phyloP scores from a whole-genome alignment of 2,113 vertebrate genomes.

The Mystacornis crossleyi region DNA sequence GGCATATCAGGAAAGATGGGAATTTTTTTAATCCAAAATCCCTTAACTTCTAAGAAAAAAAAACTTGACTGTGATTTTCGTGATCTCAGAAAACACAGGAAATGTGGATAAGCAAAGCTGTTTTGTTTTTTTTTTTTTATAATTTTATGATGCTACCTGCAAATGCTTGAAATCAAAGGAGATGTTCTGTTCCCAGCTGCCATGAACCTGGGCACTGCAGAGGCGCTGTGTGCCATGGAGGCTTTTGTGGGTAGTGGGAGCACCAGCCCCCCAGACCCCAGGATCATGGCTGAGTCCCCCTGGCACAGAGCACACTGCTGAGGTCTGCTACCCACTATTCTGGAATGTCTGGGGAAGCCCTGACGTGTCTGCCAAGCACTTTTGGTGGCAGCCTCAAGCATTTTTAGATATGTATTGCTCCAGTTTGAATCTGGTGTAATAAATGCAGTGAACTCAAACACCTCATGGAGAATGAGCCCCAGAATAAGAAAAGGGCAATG shows the following conservation, averaged over 20 bases:
- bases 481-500: not conserved
- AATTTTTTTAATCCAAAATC: not conserved
- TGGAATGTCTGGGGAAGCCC: not conserved
- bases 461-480: fast-evolving
- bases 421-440: not conserved
- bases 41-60: not conserved
- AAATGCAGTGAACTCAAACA: not conserved
- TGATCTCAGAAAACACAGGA: not conserved
- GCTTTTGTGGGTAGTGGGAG: not conserved
- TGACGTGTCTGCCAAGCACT: fast-evolving
- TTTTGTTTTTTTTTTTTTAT: fast-evolving
- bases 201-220: fast-evolving
- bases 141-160: not conserved
- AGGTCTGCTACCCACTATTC: not conserved
- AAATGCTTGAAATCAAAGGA: not conserved
- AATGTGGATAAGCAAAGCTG: not conserved
- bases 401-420: not conserved
- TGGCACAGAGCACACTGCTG: not conserved
- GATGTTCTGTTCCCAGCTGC: not conserved
- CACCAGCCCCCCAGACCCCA: not conserved
- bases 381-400: not conserved
- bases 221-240: fast-evolving
- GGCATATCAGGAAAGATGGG: not conserved
- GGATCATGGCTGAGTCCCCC: fast-evolving
- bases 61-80: not conserved